These are phyloP conservation scores for Metellina segmentata DNA, from an alignment of 2,888 invertebrate species.

Conservation along the genomic window DNA sequence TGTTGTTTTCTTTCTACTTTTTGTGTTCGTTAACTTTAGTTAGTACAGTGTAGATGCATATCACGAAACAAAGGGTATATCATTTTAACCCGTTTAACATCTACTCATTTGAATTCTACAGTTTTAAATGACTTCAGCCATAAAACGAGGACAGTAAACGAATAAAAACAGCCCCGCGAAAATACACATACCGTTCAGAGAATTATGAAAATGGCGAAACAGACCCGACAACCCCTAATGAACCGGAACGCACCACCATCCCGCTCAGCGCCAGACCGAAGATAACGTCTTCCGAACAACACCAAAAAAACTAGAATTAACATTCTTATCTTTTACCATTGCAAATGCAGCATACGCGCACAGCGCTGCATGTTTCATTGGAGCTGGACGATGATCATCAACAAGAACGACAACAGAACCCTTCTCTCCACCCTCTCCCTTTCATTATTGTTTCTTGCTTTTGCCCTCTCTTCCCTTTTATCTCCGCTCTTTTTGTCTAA, in stretches of 20 bases:
- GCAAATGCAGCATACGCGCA: background rate
- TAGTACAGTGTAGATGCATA: too few relatives aligned
- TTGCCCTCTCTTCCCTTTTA: slow-evolving; percentile 9
- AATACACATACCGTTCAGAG: background rate
- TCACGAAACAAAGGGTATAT: too few relatives aligned
- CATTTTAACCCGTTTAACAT: too few relatives aligned
- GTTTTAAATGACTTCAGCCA: too few relatives aligned
- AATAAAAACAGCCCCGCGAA: background rate
- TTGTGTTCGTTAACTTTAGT: too few relatives aligned
- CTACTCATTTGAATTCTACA: too few relatives aligned
- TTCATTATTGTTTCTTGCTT: slow-evolving; percentile 18
- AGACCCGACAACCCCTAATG: background rate
- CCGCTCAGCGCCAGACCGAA: background rate
- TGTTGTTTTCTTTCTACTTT: too few relatives aligned
- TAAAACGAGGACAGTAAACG: background rate
- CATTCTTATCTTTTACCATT: background rate
- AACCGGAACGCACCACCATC: background rate
- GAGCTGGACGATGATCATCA: background rate
- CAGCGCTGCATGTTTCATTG: background rate
- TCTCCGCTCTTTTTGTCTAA: slow-evolving; percentile 6
- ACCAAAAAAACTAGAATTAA: background rate
- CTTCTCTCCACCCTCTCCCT: background rate
- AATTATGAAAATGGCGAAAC: background rate
- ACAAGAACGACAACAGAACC: background rate
- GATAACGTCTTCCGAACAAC: background rate